phyloP scores from a whole-genome alignment of 1,140 invertebrate genomes.

The Lineus longissimus region DNA sequence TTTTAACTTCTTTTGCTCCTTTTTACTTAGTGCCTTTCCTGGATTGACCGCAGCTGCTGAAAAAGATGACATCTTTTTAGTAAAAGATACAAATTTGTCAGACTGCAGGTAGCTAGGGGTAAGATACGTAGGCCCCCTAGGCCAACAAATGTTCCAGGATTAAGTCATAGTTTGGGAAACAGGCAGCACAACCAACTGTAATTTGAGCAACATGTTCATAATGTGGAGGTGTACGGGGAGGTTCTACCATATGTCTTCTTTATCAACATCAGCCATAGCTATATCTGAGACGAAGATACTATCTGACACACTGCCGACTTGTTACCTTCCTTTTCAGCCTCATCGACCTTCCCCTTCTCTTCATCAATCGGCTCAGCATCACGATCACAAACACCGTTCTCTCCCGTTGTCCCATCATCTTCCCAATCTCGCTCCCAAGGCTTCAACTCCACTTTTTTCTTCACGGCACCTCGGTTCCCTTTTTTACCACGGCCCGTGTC shows the following conservation, averaged over 20 bases:
- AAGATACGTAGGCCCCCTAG: too few species aligned
- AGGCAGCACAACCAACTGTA: too few species aligned
- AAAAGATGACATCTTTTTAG: background rate
- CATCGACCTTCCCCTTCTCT: slow-evolving; percentile 24
- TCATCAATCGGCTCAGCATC: slow-evolving; percentile 4
- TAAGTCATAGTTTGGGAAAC: too few species aligned
- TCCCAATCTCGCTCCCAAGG: slow-evolving; percentile 18
- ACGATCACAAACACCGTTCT: slow-evolving; percentile 13
- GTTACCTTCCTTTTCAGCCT: slow-evolving; percentile 29
- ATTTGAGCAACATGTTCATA: too few species aligned
- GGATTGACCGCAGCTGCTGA: slow-evolving; percentile 21
- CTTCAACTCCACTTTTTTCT: slow-evolving; percentile 12
- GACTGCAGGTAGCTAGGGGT: too few species aligned
- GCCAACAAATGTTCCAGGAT: too few species aligned
- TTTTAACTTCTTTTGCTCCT: slow-evolving; percentile 91
- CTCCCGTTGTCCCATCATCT: slow-evolving; percentile 7
- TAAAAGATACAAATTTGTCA: background rate
- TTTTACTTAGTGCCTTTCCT: slow-evolving; percentile 69
- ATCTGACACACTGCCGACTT: slow-evolving; percentile 10
- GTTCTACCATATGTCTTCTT: too few species aligned
- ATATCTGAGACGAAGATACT: background rate
- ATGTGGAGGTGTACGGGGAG: too few species aligned
- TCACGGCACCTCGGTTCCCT: slow-evolving; percentile 23
- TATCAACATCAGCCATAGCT: too few species aligned
- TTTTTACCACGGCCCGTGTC: slow-evolving; percentile 14